A percentile compares a stretch with the other conserved stretches of the same genome.
phyloP scores from a whole-genome alignment of 2,888 invertebrate genomes.

The Allolobophora icterica region DNA sequence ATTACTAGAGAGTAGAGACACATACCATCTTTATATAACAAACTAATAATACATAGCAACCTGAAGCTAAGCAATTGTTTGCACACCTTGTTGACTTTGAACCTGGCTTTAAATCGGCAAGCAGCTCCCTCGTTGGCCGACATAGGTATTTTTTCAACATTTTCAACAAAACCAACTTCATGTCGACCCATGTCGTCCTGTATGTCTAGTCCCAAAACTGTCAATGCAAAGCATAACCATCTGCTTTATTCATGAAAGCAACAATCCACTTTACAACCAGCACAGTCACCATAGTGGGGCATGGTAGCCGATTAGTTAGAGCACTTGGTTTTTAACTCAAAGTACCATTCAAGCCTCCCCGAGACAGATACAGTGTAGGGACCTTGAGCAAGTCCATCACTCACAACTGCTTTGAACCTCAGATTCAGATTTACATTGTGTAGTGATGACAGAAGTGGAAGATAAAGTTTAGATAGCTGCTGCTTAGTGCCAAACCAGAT shows the following conservation, averaged over 20 bases:
- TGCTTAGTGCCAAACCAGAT: too few species aligned
- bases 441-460: too few species aligned
- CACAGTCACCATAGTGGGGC: not conserved
- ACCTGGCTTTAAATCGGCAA: slow-evolving; percentile 68
- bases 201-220: slow-evolving; percentile 70
- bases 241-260: not conserved
- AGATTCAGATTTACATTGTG: too few species aligned
- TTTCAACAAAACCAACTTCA: slow-evolving; percentile 71
- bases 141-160: slow-evolving; percentile 67
- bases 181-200: slow-evolving; percentile 72
- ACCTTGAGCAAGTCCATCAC: too few species aligned
- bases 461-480: too few species aligned
- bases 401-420: too few species aligned
- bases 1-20: too few species aligned
- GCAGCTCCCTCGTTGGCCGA: slow-evolving; percentile 65
- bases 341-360: not conserved
- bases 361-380: too few species aligned
- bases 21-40: not conserved
- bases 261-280: not conserved
- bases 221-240: not conserved
- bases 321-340: not conserved
- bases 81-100: slow-evolving; percentile 64
- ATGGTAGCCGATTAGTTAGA: not conserved
- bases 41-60: not conserved
- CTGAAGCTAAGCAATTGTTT: not conserved